These are phyloP conservation scores for Sporophila hypoxantha DNA, from an alignment of 2,113 vertebrate species.

Conservation along the genomic window DNA sequence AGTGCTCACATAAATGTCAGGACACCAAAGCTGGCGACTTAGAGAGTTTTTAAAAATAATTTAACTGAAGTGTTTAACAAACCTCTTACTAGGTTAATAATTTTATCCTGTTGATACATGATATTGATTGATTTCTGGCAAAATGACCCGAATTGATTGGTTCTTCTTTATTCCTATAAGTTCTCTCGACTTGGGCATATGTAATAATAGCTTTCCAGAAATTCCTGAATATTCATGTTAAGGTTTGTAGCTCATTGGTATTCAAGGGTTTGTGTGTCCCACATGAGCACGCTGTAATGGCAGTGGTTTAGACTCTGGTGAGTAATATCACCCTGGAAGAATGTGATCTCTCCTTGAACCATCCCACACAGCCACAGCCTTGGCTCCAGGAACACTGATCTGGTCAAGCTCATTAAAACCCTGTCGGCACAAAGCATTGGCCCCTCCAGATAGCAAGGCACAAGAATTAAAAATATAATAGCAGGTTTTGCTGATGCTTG, in stretches of 20 bases:
- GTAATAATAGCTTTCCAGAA: slow-evolving; percentile 21
- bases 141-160: background rate
- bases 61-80: background rate
- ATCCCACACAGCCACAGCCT: background rate
- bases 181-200: background rate
- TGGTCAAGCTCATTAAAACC: slow-evolving; percentile 47
- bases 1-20: slow-evolving; percentile 8
- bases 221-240: slow-evolving; percentile 44
- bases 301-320: slow-evolving; percentile 5
- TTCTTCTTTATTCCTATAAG: background rate
- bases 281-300: background rate
- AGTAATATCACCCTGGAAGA: slow-evolving; percentile 32
- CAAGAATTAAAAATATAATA: slow-evolving; percentile 5
- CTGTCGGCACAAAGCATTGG: background rate
- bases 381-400: background rate
- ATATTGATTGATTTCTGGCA: background rate
- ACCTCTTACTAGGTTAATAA: background rate
- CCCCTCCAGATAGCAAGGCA: slow-evolving; percentile 6
- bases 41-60: background rate
- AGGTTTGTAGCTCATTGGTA: slow-evolving; percentile 15
- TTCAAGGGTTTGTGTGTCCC: background rate
- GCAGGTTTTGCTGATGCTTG: slow-evolving; percentile 27
- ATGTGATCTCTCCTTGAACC: slow-evolving; percentile 30
- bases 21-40: background rate
- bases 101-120: background rate